Conservation (phyloP, 2,888 invertebrate genomes). For the Iselma pallidipennis region DNA sequence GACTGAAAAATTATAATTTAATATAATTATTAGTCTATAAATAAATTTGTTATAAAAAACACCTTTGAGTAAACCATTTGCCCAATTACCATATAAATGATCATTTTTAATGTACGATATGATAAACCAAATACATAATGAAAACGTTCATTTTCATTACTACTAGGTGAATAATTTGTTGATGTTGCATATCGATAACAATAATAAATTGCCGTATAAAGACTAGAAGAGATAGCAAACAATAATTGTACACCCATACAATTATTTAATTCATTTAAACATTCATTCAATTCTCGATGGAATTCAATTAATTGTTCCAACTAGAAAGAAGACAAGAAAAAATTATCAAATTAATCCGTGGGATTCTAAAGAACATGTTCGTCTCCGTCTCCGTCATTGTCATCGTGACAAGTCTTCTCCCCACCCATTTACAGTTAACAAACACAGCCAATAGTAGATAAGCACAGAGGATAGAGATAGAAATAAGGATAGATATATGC, state of each 20-base stretch:
- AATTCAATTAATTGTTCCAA: constrained; percentile 12
- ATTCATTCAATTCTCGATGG: constrained; percentile 18
- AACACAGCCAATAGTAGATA: too few relatives aligned
- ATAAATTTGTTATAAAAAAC: not conserved
- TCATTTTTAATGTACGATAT: constrained; percentile 26
- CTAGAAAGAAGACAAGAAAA: not conserved
- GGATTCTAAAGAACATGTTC: not conserved
- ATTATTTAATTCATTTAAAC: constrained; percentile 5
- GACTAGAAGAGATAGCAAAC: not conserved
- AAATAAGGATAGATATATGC: too few relatives aligned
- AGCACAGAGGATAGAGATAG: too few relatives aligned
- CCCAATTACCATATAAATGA: constrained; percentile 28
- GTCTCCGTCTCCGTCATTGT: too few relatives aligned
- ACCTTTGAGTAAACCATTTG: constrained; percentile 18
- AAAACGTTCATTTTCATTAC: constrained; percentile 28
- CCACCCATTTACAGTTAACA: too few relatives aligned
- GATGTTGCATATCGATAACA: constrained; percentile 7
- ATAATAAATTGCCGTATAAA: constrained; percentile 7
- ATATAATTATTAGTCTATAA: not conserved
- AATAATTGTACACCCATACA: constrained; percentile 4
- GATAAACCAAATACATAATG: constrained; percentile 28
- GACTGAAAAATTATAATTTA: not conserved
- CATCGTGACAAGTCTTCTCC: too few relatives aligned
- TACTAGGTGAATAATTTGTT: constrained; percentile 16
- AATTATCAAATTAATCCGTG: too few relatives aligned